Base-by-base conservation (phyloP, 2,888 invertebrate species). In the Leucoptera coffeella region DNA sequence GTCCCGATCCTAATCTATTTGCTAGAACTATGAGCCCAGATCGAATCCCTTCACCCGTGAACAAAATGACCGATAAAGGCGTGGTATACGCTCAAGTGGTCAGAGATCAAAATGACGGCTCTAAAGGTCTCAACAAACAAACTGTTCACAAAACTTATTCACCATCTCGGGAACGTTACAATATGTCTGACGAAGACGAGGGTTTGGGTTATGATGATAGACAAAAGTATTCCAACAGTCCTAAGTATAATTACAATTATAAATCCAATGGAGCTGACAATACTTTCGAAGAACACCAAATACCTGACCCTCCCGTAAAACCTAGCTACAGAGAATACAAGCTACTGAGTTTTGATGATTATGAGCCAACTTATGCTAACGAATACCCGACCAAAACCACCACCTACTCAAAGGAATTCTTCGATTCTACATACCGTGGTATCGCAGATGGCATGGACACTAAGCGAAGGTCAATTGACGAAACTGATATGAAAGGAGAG, bases 71-170 rank as follows among this genome's bases (percentile, higher is more conserved):
- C 31, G 72, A 74, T 38, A 65, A 74, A 40, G 73, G 77, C 35
- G 76, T 85, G 13, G 85, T 87, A 25, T 88, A 88, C 44, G 86
- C 88, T 5, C 85, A 87, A 50, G 81, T 88, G 3, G 74, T 80
- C 1, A 69, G 55, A 54, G 74, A 56, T 39, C n/a, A n/a, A n/a
- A n/a, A n/a, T n/a, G 55, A 46, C 38, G 51, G 51, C 13, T 51
- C 54, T 27, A 44, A 41, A 17, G 43, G 47, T 3, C 36, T 42
- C n/a, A 47, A 43, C 30, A 65, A 60, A 36, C 59, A 60, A 36
- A 76, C 77, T 12, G 45, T 77, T 11, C 77, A 76, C 35, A 75
- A 75, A 31, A 64, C 65, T 12, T 60, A 51, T 36, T 57, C 59
- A 4, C 56, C 73, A 31, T 38, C 43, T 46, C 61, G 57, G 48